Conservation (phyloP, 2,113 vertebrate genomes). For the Carlito syrichta region DNA sequence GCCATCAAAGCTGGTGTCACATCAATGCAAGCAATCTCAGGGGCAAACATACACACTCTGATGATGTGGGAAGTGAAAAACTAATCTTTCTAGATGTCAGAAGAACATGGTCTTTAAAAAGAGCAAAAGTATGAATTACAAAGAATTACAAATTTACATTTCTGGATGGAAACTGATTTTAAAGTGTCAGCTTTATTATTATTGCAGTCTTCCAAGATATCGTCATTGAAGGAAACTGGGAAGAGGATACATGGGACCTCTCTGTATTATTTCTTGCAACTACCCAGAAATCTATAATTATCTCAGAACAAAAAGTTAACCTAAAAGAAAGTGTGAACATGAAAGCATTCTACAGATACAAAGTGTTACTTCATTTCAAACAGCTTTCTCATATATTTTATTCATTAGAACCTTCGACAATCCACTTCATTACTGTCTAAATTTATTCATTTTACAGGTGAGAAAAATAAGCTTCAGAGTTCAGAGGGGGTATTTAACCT, state of each 20-base stretch:
- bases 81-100: background rate
- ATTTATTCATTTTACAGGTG: background rate
- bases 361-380: background rate
- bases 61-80: background rate
- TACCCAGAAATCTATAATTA: background rate
- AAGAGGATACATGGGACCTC: too few species aligned
- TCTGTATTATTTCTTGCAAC: background rate
- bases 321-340: background rate
- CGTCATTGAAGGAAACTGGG: background rate
- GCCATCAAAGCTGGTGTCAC: too few species aligned
- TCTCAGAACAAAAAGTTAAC: background rate
- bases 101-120: background rate
- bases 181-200: background rate
- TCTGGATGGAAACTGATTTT: background rate
- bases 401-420: background rate
- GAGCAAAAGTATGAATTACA: background rate
- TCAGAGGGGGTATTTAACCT: background rate
- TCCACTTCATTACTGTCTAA: background rate
- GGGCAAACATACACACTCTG: background rate
- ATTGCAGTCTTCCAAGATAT: background rate
- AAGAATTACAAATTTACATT: background rate
- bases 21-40: background rate
- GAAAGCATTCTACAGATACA: background rate
- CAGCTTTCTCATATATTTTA: background rate
- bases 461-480: background rate